Base-by-base conservation (phyloP, 2,888 invertebrate species). In the Aphelenchoides bicaudatus region DNA sequence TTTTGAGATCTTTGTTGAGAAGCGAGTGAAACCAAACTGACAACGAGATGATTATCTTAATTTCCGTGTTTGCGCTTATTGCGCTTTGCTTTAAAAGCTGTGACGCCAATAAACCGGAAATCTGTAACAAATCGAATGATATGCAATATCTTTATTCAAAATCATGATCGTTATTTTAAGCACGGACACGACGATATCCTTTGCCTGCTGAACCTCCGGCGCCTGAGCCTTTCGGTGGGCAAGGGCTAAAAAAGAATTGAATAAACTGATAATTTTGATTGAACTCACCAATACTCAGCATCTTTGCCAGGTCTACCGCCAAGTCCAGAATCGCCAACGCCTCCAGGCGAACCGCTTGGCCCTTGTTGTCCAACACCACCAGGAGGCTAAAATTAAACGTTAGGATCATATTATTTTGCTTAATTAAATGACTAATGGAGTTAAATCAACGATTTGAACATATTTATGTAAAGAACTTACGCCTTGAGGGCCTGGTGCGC, bases 251-350 rank as follows among this genome's bases (percentile, higher is more conserved):
- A n/a, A n/a, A n/a, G n/a, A n/a, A n/a, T n/a, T n/a, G n/a, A n/a
- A n/a, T n/a, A n/a, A 19, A 25, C 23, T 43, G 10, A 19, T 25
- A n/a, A 43, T 25, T 6, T 25, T 25, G 52, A 25, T 1, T 68
- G 69, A 54, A 68, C 71, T 8, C 61, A 60, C 34, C 75, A 76
- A 58, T 76, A 76, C 50, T 76, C 73, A 38, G 76, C 76, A 57
- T 76, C 76, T 54, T 68, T 66, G 46, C 76, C 76, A 28, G 74
- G 72, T 21, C 43, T 13, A 34, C 34, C 34, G 16, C 13, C 34
- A 34, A 34, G 13, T 13, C 34, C 34, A 34, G 61, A 62, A 30
- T 67, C 62, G 62, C 72, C 72, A 30, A 62, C 60, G 49, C 65
- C 66, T 53, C 67, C 65, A 38, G 56, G 58, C 39, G 66, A 61